These are phyloP conservation scores for Portevinia maculata DNA, from an alignment of 2,888 invertebrate genomes.

Conservation along the genomic window DNA sequence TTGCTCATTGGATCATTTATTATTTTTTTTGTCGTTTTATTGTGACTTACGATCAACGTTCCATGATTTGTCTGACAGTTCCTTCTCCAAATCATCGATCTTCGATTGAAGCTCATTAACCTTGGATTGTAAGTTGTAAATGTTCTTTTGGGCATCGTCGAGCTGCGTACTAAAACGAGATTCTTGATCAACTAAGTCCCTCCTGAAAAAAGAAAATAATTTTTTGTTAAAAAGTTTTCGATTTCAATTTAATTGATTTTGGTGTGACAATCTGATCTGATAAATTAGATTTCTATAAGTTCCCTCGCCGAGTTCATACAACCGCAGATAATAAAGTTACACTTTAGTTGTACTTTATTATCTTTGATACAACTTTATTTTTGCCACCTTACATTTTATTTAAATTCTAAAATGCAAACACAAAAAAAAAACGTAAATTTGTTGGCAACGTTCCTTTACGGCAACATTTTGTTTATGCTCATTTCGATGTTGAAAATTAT, in stretches of 20 bases:
- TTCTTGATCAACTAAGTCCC: conserved; percentile 81
- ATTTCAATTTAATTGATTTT: neutral
- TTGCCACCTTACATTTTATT: too few relatives aligned
- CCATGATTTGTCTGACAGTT: conserved; percentile 82
- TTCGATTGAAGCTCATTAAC: conserved; percentile 80
- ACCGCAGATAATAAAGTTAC: too few relatives aligned
- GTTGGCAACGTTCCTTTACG: conserved; percentile 10
- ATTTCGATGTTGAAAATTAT: neutral
- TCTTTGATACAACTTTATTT: too few relatives aligned
- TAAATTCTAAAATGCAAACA: neutral
- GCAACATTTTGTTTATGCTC: neutral
- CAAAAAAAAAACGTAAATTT: neutral
- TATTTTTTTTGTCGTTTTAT: neutral
- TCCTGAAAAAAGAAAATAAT: conserved; percentile 75
- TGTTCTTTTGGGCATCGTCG: conserved; percentile 81
- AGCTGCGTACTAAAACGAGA: conserved; percentile 80
- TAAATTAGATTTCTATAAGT: too few relatives aligned
- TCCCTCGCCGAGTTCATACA: too few relatives aligned
- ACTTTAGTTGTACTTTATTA: too few relatives aligned
- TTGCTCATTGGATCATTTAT: neutral
- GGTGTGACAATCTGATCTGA: too few relatives aligned
- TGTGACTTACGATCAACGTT: conserved; percentile 81
- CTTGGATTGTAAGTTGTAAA: conserved; percentile 80
- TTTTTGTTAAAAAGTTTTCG: neutral
- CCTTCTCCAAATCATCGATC: conserved; percentile 81